Conservation (phyloP, 2,888 invertebrate species). For the Eubasilissa splendida region DNA sequence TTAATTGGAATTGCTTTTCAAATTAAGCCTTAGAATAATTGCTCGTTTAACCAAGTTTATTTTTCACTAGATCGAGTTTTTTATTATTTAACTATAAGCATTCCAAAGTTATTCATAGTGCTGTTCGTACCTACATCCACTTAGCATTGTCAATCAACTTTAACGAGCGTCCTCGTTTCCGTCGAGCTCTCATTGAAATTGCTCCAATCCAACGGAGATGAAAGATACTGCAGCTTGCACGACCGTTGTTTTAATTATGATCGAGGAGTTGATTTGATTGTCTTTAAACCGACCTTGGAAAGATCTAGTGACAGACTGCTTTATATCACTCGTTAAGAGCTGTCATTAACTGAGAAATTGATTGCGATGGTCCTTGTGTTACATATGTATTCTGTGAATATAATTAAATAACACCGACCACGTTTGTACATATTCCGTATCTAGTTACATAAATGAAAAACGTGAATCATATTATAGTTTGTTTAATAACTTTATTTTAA, state of each 20-base stretch:
- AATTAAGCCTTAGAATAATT: background rate
- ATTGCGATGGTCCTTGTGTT: too few relatives aligned
- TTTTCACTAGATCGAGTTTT: background rate
- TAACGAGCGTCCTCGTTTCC: slow-evolving; percentile 35
- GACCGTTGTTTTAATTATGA: slow-evolving; percentile 25
- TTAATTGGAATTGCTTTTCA: too few relatives aligned
- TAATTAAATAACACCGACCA: too few relatives aligned
- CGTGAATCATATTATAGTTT: too few relatives aligned
- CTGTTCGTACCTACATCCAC: slow-evolving; percentile 24
- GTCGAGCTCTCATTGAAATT: slow-evolving; percentile 26
- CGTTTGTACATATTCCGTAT: too few relatives aligned
- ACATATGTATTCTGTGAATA: too few relatives aligned
- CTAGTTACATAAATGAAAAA: too few relatives aligned
- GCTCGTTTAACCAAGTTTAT: background rate
- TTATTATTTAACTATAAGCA: background rate
- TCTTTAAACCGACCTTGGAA: slow-evolving; percentile 27
- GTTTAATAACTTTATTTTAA: too few relatives aligned
- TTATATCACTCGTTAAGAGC: too few relatives aligned
- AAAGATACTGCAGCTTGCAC: slow-evolving; percentile 18
- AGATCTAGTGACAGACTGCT: background rate
- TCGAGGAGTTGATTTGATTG: slow-evolving; percentile 32
- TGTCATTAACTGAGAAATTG: too few relatives aligned
- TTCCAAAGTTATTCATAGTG: slow-evolving; percentile 4
- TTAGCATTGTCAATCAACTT: slow-evolving; percentile 45
- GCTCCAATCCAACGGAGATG: slow-evolving; percentile 33